Conservation (phyloP, 1,140 invertebrate species). For the Pogonomyrmex californicus region DNA sequence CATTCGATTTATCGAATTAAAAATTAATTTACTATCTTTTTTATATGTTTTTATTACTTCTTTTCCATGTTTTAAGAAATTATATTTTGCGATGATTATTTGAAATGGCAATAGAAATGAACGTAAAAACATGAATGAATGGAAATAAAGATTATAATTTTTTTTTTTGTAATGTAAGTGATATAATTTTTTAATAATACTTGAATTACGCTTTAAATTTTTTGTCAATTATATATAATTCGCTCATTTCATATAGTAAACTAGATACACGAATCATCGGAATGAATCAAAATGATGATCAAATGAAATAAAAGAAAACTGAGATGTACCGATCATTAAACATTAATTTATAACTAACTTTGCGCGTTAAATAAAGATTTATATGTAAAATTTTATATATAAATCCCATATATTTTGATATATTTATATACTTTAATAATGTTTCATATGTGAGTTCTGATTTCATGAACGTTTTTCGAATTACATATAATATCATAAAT, state of each 20-base stretch:
- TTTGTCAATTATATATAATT: background rate
- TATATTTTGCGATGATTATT: background rate
- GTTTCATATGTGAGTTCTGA: background rate
- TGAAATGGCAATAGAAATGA: background rate
- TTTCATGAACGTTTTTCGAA: background rate
- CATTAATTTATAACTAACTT: background rate
- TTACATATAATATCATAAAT: background rate
- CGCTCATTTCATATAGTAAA: background rate
- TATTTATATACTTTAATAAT: background rate
- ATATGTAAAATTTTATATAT: too few relatives aligned
- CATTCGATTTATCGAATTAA: background rate
- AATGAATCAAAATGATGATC: background rate
- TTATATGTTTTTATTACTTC: background rate
- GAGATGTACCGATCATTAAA: background rate
- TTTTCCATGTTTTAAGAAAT: background rate
- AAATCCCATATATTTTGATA: background rate
- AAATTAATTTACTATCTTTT: conserved; percentile 1
- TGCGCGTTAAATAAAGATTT: too few relatives aligned
- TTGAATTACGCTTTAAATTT: background rate
- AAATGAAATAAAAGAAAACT: background rate
- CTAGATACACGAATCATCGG: background rate
- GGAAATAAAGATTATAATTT: background rate
- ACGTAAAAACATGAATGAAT: too few relatives aligned
- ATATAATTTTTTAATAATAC: background rate
- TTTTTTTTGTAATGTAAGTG: background rate